Evolutionary conservation across 1,140 invertebrate species (phyloP).

Genomic region (Camponotus pennsylvanicus): DNA sequence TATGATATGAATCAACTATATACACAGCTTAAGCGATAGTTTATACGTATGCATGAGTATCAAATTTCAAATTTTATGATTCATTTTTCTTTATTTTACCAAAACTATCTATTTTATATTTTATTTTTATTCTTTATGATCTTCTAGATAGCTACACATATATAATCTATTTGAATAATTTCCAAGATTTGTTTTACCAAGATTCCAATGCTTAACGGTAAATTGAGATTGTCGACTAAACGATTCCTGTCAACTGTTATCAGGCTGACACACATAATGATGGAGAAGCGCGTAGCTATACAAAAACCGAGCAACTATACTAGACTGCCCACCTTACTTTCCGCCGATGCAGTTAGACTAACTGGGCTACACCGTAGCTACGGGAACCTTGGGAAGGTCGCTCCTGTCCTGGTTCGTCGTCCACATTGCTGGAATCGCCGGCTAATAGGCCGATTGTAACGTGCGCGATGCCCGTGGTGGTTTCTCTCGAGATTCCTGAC

Average conservation of each 20-base stretch:
- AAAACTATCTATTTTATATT: neutral
- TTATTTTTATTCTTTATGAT: neutral
- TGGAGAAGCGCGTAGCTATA: neutral
- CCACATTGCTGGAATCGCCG: constrained; percentile 75
- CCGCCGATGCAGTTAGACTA: constrained; percentile 32
- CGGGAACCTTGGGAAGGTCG: constrained; percentile 75
- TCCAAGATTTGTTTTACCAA: neutral
- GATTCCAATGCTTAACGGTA: neutral
- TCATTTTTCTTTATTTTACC: neutral
- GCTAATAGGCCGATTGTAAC: constrained; percentile 69
- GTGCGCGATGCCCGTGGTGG: constrained; percentile 22
- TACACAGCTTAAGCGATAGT: neutral
- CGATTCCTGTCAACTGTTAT: neutral
- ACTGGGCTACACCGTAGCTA: constrained; percentile 30
- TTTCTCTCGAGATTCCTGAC: constrained; percentile 30
- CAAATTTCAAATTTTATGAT: neutral
- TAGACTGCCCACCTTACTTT: constrained; percentile 26
- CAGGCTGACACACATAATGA: neutral
- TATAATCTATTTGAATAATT: neutral
- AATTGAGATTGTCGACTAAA: neutral
- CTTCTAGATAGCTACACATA: neutral
- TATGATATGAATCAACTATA: neutral
- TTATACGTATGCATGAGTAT: too few relatives aligned
- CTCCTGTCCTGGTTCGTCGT: constrained; percentile 62
- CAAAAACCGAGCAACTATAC: constrained; percentile 21